phyloP scores from a whole-genome alignment of 2,113 vertebrate genomes.

The Panurus biarmicus region DNA sequence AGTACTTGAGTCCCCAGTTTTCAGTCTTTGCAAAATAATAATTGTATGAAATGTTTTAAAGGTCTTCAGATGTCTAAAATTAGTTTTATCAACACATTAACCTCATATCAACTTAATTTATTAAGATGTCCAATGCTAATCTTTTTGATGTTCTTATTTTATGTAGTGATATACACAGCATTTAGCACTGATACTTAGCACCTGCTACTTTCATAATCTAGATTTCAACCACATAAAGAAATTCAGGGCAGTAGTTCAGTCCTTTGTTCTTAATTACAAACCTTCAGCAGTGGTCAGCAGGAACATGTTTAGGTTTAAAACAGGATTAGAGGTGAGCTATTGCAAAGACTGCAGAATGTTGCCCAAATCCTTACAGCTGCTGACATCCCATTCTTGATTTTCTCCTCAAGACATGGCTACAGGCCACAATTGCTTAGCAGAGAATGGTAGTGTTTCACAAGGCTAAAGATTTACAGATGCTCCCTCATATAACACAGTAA shows the following conservation, averaged over 20 bases:
- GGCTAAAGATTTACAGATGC: constrained; percentile 83
- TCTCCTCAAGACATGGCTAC: constrained; percentile 80
- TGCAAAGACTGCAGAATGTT: constrained; percentile 79
- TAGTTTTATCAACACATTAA: constrained; percentile 80
- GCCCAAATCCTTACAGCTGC: constrained; percentile 75
- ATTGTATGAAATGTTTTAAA: constrained; percentile 81
- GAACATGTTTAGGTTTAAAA: constrained; percentile 79
- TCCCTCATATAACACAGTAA: constrained; percentile 99
- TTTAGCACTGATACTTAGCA: constrained; percentile 84
- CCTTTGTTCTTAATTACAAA: constrained; percentile 80
- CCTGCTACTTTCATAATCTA: constrained; percentile 80
- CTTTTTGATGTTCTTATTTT: constrained; percentile 75
- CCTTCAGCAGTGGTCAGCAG: constrained; percentile 76
- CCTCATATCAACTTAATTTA: constrained; percentile 81
- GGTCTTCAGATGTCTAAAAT: constrained; percentile 80
- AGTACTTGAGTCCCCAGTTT: constrained; percentile 77
- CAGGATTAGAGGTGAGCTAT: constrained; percentile 80
- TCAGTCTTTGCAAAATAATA: constrained; percentile 79
- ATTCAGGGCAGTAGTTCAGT: constrained; percentile 78
- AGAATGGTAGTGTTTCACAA: constrained; percentile 84
- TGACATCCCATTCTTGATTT: constrained; percentile 76
- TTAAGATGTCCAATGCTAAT: constrained; percentile 82
- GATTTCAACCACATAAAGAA: constrained; percentile 79
- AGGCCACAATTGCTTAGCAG: constrained; percentile 81
- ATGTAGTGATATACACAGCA: constrained; percentile 82